Conservation (phyloP, 2,113 vertebrate species). For the Anolis carolinensis region DNA sequence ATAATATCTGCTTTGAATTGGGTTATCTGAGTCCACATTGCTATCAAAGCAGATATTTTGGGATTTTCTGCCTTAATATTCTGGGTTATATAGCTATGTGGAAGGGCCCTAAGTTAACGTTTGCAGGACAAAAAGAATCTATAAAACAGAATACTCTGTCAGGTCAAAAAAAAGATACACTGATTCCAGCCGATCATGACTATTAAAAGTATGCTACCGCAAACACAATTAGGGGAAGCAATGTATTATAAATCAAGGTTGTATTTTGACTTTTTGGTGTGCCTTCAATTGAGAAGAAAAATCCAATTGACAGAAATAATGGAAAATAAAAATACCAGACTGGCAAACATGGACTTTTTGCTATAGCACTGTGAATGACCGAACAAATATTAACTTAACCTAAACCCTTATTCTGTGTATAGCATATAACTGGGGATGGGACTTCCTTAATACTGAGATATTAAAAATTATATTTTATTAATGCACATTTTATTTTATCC, state of each 20-base stretch:
- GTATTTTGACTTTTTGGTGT: not conserved
- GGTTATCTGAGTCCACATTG: no score
- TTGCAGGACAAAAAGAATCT: not conserved
- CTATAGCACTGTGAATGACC: conserved; percentile 24
- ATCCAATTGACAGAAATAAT: not conserved
- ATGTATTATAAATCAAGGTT: not conserved
- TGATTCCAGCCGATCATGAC: not conserved
- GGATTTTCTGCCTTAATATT: no score
- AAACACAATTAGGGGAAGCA: not conserved
- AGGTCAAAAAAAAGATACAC: not conserved
- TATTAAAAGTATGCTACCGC: not conserved
- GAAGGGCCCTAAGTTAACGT: no score
- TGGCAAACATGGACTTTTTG: not conserved
- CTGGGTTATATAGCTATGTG: no score
- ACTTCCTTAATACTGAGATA: conserved; percentile 2
- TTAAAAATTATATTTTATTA: conserved; percentile 26
- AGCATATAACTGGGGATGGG: not conserved
- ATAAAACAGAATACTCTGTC: not conserved
- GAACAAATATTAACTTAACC: conserved; percentile 19
- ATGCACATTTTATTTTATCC: conserved; percentile 16
- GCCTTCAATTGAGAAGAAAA: not conserved
- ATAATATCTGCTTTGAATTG: no score
- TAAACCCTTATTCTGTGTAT: conserved; percentile 8
- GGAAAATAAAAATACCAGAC: not conserved
- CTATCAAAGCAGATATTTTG: no score